These are phyloP conservation scores for Epistrophe grossulariae DNA, from an alignment of 2,888 invertebrate species.

Conservation along the genomic window DNA sequence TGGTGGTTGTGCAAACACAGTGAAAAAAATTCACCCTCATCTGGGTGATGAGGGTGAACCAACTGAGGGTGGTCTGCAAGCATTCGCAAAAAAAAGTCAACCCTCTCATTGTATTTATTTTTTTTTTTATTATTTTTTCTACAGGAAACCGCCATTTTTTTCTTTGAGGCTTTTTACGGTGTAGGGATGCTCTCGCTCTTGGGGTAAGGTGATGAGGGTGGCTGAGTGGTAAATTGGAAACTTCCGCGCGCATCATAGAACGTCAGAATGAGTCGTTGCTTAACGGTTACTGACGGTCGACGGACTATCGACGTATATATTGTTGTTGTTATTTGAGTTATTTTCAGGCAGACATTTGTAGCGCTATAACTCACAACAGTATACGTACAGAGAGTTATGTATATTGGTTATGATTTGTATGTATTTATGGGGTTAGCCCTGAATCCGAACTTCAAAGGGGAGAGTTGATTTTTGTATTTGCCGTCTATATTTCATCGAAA, in stretches of 20 bases:
- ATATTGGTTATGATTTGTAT: constrained; percentile 61
- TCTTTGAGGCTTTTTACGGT: constrained; percentile 38
- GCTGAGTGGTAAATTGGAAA: constrained; percentile 77
- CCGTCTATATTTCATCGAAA: constrained; percentile 22
- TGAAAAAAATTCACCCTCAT: constrained; percentile 60
- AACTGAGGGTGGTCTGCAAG: constrained; percentile 47
- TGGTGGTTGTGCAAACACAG: constrained; percentile 41
- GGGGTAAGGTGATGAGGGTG: constrained; percentile 65
- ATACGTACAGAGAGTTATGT: constrained; percentile 6
- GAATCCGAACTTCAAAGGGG: neutral
- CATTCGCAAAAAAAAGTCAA: constrained; percentile 53
- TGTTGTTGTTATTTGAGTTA: constrained; percentile 52
- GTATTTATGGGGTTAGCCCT: constrained; percentile 37
- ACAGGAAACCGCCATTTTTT: constrained; percentile 80
- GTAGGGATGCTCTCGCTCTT: constrained; percentile 26
- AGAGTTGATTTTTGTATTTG: constrained; percentile 22
- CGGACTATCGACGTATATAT: no score
- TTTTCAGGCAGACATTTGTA: constrained; percentile 55
- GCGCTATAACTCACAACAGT: constrained; percentile 11
- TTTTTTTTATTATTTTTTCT: constrained; percentile 64
- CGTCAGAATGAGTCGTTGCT: constrained; percentile 64
- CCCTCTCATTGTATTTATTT: constrained; percentile 48
- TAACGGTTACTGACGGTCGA: constrained; percentile 44
- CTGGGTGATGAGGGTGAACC: constrained; percentile 31
- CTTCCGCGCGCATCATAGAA: constrained; percentile 76